These are phyloP conservation scores for Callinectes sapidus DNA, from an alignment of 2,888 invertebrate species.

Conservation along the genomic window DNA sequence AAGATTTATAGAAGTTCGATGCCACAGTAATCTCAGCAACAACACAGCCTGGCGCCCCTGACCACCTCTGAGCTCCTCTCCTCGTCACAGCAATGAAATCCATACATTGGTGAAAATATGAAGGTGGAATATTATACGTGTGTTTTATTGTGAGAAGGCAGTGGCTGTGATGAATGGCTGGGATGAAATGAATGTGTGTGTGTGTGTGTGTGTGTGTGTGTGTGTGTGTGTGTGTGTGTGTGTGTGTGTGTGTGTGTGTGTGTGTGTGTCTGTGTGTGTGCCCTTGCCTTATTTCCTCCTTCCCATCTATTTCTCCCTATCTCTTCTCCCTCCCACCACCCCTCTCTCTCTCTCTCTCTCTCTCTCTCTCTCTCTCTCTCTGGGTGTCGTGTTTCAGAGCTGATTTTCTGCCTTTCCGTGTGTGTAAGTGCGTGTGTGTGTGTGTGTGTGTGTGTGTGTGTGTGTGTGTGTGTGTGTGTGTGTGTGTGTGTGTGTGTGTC, in stretches of 20 bases:
- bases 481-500: not conserved
- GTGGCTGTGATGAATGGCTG: not conserved
- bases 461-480: constrained; percentile 1
- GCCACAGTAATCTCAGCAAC: not conserved
- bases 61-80: not conserved
- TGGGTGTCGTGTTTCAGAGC: not conserved
- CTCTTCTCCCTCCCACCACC: too few relatives aligned
- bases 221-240: constrained; percentile 17
- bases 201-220: constrained; percentile 21
- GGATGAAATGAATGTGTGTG: not conserved
- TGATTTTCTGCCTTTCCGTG: not conserved
- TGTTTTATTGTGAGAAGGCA: not conserved
- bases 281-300: too few relatives aligned
- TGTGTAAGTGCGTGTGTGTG: not conserved
- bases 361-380: too few relatives aligned
- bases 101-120: not conserved
- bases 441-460: not conserved
- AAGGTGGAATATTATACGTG: not conserved
- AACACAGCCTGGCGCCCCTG: not conserved
- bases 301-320: too few relatives aligned
- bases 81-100: not conserved
- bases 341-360: too few relatives aligned
- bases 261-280: not conserved
- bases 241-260: not conserved
- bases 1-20: constrained; percentile 14